Evolutionary conservation across 2,113 vertebrate genomes (phyloP).

Genomic region (Benitochromis conjunctus): DNA sequence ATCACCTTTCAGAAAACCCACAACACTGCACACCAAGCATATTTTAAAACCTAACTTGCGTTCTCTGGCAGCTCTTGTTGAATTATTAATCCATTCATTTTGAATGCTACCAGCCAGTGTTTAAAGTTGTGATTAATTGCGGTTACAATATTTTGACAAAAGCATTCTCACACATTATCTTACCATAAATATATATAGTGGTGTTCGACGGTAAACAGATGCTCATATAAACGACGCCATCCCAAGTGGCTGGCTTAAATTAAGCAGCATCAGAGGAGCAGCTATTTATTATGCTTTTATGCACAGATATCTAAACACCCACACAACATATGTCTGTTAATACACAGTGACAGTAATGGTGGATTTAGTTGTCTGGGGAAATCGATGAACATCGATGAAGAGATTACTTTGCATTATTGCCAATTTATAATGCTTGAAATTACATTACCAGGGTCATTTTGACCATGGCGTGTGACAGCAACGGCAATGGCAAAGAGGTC

Average conservation of each 20-base stretch:
- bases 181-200: background rate
- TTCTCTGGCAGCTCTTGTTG: background rate
- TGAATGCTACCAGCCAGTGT: background rate
- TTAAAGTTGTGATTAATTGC: background rate
- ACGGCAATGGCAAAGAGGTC: background rate
- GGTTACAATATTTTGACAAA: background rate
- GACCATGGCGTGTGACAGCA: background rate
- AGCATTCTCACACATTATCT: background rate
- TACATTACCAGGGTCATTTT: background rate
- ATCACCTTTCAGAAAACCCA: background rate
- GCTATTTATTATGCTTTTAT: constrained; percentile 38
- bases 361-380: constrained; percentile 54
- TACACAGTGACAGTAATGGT: constrained; percentile 42
- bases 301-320: constrained; percentile 26
- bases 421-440: constrained; percentile 27
- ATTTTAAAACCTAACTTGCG: background rate
- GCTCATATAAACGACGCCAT: constrained; percentile 11
- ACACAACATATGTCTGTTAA: constrained; percentile 50
- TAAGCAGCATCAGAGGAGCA: constrained; percentile 38
- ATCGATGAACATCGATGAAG: constrained; percentile 49
- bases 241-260: constrained; percentile 25
- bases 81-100: constrained; percentile 8
- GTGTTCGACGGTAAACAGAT: background rate
- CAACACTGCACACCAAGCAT: background rate
- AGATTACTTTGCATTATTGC: constrained; percentile 45